These are phyloP conservation scores for Dendrolimus kikuchii DNA, from an alignment of 1,140 invertebrate species.

Conservation along the genomic window DNA sequence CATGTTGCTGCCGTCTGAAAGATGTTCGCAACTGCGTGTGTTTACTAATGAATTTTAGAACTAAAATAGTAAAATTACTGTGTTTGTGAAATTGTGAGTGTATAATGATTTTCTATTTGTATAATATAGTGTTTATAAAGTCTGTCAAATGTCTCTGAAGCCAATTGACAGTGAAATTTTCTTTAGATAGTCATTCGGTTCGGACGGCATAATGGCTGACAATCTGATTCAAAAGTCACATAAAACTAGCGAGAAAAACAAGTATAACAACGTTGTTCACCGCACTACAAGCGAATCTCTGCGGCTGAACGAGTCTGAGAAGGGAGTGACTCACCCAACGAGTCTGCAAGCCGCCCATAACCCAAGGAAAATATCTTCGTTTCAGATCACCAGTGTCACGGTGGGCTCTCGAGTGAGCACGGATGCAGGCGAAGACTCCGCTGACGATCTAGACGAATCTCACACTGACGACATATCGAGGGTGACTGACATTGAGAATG, in stretches of 20 bases:
- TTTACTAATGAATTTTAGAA: constrained; percentile 72
- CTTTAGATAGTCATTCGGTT: constrained; percentile 72
- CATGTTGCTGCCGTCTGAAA: constrained; percentile 73
- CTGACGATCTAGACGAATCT: constrained; percentile 94
- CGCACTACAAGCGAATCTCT: constrained; percentile 85
- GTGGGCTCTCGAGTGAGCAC: constrained; percentile 84
- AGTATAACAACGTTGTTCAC: constrained; percentile 78
- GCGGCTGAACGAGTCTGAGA: constrained; percentile 77
- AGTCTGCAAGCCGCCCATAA: constrained; percentile 70
- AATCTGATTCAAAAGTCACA: constrained; percentile 74
- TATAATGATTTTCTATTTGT: constrained; percentile 68
- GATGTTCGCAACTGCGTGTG: constrained; percentile 72
- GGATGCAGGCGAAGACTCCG: constrained; percentile 92
- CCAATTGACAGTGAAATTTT: constrained; percentile 72
- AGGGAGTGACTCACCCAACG: constrained; percentile 69
- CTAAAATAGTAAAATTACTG: constrained; percentile 67
- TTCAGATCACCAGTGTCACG: constrained; percentile 92
- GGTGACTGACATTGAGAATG: constrained; percentile 86
- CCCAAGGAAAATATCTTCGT: constrained; percentile 88
- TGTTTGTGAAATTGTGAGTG: constrained; percentile 72
- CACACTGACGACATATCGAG: constrained; percentile 90
- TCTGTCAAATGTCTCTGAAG: constrained; percentile 70
- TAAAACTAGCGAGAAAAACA: constrained; percentile 74
- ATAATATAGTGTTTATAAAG: constrained; percentile 61
- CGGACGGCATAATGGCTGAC: constrained; percentile 73